Conservation (phyloP, 2,888 invertebrate genomes). For the Onchidella celtica region DNA sequence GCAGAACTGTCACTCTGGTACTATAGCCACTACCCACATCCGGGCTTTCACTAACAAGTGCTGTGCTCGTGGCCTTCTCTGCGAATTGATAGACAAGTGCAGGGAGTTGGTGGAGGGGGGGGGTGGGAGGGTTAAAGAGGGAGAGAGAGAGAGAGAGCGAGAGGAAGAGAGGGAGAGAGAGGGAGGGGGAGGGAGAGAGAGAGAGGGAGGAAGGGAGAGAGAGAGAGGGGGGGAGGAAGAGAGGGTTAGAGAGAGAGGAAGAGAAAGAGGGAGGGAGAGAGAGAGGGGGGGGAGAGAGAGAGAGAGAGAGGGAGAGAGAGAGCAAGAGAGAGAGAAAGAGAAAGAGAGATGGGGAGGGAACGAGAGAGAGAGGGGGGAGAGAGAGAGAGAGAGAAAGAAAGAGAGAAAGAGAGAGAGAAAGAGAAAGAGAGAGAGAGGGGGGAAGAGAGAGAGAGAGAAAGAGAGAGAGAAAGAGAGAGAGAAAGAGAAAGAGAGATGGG, state of each 20-base stretch:
- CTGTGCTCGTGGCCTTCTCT: too few relatives aligned
- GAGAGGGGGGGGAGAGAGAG: too few relatives aligned
- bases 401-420: background rate
- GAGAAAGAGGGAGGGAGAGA: slow-evolving; percentile 12
- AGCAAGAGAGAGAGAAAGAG: too few relatives aligned
- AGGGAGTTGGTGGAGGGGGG: background rate
- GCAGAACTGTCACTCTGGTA: too few relatives aligned
- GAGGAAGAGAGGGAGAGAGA: slow-evolving; percentile 1
- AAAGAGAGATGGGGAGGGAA: too few relatives aligned
- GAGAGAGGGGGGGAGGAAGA: background rate
- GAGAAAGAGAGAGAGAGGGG: background rate
- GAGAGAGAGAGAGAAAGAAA: background rate
- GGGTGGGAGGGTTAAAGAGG: background rate
- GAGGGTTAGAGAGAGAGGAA: too few relatives aligned
- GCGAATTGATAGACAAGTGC: background rate
- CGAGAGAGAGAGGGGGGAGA: background rate
- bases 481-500: slow-evolving; percentile 27
- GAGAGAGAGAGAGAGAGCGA: too few relatives aligned
- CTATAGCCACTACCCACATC: too few relatives aligned
- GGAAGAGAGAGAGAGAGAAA: background rate
- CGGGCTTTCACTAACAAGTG: too few relatives aligned
- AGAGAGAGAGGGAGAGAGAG: background rate
- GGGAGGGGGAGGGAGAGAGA: background rate
- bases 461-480: slow-evolving; percentile 37
- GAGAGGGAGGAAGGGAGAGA: background rate